Evolutionary conservation across 2,888 invertebrate genomes (phyloP).

Genomic region (Nephrotoma appendiculata): DNA sequence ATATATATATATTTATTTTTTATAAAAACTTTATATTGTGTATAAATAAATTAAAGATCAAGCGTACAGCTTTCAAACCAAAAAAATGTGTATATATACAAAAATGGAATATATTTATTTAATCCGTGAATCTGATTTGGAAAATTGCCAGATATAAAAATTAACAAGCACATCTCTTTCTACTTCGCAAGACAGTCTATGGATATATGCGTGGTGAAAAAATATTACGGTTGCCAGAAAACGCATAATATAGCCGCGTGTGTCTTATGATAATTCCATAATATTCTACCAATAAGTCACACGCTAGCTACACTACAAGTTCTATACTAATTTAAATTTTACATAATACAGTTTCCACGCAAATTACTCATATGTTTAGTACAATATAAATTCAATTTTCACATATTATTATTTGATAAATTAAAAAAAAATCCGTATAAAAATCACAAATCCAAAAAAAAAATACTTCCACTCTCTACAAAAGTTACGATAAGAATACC

Average conservation of each 20-base stretch:
- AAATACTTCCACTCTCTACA: neutral
- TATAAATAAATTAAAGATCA: neutral
- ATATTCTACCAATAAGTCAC: slow-evolving; percentile 47
- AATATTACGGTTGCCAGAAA: neutral
- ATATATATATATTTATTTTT: neutral
- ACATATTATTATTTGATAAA: neutral
- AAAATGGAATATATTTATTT: neutral
- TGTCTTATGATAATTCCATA: slow-evolving; percentile 46
- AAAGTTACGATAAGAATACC: neutral
- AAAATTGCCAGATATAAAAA: neutral
- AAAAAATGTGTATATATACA: neutral
- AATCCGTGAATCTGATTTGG: neutral
- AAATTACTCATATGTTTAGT: neutral
- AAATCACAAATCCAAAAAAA: neutral
- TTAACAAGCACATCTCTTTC: neutral
- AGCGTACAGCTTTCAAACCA: neutral
- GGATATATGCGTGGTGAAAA: neutral
- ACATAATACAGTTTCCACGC: neutral
- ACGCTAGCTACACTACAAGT: slow-evolving; percentile 32
- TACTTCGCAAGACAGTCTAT: neutral
- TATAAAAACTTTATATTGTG: too few relatives aligned
- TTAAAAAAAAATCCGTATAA: neutral
- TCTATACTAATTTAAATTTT: neutral
- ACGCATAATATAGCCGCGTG: slow-evolving; percentile 42
- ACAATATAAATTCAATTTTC: neutral